A percentile compares a stretch with the other conserved stretches of the same genome.
phyloP scores from a whole-genome alignment of 1,140 invertebrate genomes.

The Thrips palmi region DNA sequence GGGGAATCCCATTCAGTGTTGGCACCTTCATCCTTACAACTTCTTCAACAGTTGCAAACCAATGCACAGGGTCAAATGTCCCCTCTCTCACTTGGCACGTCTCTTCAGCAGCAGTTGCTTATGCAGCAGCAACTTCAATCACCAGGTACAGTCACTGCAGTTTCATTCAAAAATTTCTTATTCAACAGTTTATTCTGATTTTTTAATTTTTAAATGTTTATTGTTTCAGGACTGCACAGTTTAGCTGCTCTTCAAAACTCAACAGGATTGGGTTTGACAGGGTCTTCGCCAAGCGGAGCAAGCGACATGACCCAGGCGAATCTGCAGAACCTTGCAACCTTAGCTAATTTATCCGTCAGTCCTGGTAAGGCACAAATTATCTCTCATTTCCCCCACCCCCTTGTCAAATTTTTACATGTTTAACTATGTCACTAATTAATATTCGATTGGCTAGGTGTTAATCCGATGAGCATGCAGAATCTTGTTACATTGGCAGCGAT shows the following conservation, averaged over 20 bases:
- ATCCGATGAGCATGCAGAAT: conserved; percentile 75
- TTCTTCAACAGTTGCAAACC: conserved; percentile 16
- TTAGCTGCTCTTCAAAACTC: conserved; percentile 17
- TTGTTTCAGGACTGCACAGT: conserved; percentile 19
- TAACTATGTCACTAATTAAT: no score
- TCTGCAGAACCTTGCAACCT: conserved; percentile 38
- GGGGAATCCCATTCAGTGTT: conserved; percentile 13
- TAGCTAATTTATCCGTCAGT: conserved; percentile 29
- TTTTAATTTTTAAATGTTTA: conserved; percentile 8
- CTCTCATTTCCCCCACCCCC: conserved; percentile 8
- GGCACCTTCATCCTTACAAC: conserved; percentile 16
- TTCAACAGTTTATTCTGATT: no score
- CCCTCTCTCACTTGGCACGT: no score
- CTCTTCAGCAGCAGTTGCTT: conserved; percentile 33
- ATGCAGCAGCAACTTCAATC: conserved; percentile 58
- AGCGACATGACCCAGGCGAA: conserved; percentile 34
- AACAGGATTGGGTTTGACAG: conserved; percentile 13
- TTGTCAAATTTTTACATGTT: no score
- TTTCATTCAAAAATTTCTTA: conserved; percentile 4
- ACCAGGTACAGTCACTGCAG: conserved; percentile 28
- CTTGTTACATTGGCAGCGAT: conserved; percentile 75
- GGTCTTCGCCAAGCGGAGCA: conserved; percentile 6
- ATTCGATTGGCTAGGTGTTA: no score
- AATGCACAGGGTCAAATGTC: no score
- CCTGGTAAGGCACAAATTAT: conserved; percentile 1